A percentile compares a stretch with the other conserved stretches of the same genome.
phyloP scores from a whole-genome alignment of 2,888 invertebrate species.

The Netelia virgata region DNA sequence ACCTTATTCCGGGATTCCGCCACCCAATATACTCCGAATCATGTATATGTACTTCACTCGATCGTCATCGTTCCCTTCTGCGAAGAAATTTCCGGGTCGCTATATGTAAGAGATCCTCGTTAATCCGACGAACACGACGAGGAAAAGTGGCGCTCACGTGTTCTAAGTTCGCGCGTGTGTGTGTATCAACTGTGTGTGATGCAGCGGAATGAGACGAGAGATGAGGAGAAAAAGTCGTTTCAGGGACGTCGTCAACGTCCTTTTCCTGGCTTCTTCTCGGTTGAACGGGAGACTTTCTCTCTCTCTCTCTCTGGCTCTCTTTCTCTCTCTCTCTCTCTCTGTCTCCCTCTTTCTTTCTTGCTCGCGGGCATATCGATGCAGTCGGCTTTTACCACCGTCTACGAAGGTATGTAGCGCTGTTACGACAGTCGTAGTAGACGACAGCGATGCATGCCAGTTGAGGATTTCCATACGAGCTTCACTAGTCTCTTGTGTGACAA shows the following conservation, averaged over 20 bases:
- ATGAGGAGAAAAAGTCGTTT: conserved; percentile 54
- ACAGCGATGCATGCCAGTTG: conserved; percentile 1
- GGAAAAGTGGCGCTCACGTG: conserved; percentile 29
- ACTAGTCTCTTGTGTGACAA: conserved; percentile 43
- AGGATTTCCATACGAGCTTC: conserved; percentile 13
- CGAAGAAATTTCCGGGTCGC: conserved; percentile 54
- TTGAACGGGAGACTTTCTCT: conserved; percentile 11
- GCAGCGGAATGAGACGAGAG: conserved; percentile 26
- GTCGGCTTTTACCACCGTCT: conserved; percentile 49
- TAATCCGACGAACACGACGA: conserved; percentile 52
- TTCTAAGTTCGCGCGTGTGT: conserved; percentile 7
- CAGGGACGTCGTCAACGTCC: conserved; percentile 55
- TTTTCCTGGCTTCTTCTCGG: conserved; percentile 40
- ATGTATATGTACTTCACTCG: conserved; percentile 24
- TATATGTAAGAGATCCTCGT: conserved; percentile 44
- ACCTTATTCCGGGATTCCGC: conserved; percentile 47
- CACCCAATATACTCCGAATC: conserved; percentile 38
- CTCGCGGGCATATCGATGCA: conserved; percentile 63
- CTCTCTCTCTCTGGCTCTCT: conserved; percentile 23
- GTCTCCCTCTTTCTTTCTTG: background rate
- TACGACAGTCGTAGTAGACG: conserved; percentile 1
- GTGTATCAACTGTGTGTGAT: conserved; percentile 3
- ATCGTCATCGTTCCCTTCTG: conserved; percentile 44
- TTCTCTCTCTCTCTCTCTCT: background rate
- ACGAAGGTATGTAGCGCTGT: background rate